These are phyloP conservation scores for Blastobasis lacticolella DNA, from an alignment of 2,888 invertebrate genomes.

Conservation along the genomic window DNA sequence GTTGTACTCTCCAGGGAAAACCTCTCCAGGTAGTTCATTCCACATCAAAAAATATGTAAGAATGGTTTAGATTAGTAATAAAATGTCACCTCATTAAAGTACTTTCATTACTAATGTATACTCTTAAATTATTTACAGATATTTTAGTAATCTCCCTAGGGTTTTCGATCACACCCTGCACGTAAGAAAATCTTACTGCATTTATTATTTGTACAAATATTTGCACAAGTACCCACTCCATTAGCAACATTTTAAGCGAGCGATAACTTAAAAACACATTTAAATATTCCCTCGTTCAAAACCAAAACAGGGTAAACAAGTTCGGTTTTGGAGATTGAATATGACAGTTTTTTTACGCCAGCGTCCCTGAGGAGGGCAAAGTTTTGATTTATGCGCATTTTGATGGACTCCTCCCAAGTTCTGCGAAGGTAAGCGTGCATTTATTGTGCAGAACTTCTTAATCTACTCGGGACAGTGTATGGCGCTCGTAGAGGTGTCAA, in stretches of 20 bases:
- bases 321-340: constrained; percentile 33
- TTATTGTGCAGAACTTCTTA: constrained; percentile 29
- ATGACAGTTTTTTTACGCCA: constrained; percentile 31
- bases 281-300: constrained; percentile 5
- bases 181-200: too few relatives aligned
- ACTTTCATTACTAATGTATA: too few relatives aligned
- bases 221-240: too few relatives aligned
- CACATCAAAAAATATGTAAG: too few relatives aligned
- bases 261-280: constrained; percentile 8
- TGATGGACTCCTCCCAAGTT: constrained; percentile 32
- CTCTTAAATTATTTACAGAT: too few relatives aligned
- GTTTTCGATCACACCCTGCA: too few relatives aligned
- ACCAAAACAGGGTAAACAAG: constrained; percentile 18
- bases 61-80: too few relatives aligned
- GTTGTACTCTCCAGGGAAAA: too few relatives aligned
- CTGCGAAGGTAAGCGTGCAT: constrained; percentile 24
- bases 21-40: too few relatives aligned
- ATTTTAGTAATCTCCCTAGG: too few relatives aligned
- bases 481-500: neutral
- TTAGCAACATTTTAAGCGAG: neutral
- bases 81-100: too few relatives aligned
- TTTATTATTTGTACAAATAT: too few relatives aligned
- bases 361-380: constrained; percentile 31
- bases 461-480: constrained; percentile 23
- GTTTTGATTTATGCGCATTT: constrained; percentile 59